Evolutionary conservation across 2,888 invertebrate species (phyloP).

Genomic region (Drosophila prostipennis): DNA sequence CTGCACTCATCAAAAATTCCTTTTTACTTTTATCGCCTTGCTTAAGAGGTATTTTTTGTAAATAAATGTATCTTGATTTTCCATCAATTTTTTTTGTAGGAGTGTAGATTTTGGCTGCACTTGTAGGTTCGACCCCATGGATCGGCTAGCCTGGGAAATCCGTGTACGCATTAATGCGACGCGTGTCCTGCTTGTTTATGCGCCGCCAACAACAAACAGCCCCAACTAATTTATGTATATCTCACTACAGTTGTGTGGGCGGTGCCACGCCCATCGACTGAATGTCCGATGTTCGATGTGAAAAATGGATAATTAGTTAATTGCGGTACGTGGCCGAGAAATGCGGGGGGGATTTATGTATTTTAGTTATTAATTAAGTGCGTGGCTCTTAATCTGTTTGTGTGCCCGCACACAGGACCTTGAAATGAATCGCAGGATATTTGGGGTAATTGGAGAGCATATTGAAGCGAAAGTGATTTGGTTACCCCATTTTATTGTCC

Average conservation of each 20-base stretch:
- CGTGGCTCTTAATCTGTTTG: conserved; percentile 45
- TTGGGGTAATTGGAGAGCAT: conserved; percentile 15
- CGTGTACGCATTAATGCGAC: conserved; percentile 67
- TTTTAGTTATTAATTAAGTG: conserved; percentile 75
- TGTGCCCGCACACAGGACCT: conserved; percentile 12
- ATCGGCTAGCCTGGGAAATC: conserved; percentile 39
- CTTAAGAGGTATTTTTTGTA: no score
- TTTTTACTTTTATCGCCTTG: not conserved
- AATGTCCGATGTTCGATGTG: conserved; percentile 54
- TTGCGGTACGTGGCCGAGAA: conserved; percentile 60
- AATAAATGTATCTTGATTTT: no score
- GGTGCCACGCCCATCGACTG: conserved; percentile 38
- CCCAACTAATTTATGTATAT: conserved; percentile 62
- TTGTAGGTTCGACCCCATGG: conserved; percentile 16
- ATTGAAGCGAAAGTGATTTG: not conserved
- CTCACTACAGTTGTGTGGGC: conserved; percentile 17
- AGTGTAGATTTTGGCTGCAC: conserved; percentile 40
- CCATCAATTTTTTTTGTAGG: no score
- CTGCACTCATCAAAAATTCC: no score
- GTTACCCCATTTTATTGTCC: conserved; percentile 5
- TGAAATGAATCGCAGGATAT: conserved; percentile 10
- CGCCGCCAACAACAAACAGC: conserved; percentile 40
- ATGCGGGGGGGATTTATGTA: conserved; percentile 54
- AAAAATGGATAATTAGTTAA: conserved; percentile 80
- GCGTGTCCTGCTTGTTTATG: conserved; percentile 72